These are phyloP conservation scores for Mesoclemmys tuberculata DNA, from an alignment of 2,113 vertebrate genomes.

Conservation along the genomic window DNA sequence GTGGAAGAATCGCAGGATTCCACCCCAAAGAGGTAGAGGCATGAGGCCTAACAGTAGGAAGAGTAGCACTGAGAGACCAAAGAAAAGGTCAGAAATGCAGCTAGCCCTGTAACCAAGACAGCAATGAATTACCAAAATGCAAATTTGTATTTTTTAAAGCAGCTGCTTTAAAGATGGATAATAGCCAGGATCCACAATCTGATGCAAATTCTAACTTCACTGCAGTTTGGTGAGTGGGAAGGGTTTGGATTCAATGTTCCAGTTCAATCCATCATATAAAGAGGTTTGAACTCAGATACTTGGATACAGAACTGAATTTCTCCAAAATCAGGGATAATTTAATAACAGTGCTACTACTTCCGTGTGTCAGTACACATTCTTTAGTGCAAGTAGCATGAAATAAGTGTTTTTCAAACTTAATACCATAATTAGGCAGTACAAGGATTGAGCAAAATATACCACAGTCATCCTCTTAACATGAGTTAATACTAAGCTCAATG, in stretches of 20 bases:
- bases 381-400: neutral
- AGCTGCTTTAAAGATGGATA: neutral
- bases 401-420: neutral
- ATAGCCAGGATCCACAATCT: neutral
- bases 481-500: neutral
- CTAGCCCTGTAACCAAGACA: neutral
- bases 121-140: neutral
- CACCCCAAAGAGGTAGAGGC: no score
- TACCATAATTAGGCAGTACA: neutral
- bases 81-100: no score
- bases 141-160: neutral
- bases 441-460: neutral
- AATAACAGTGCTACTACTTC: neutral
- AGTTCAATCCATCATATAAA: neutral
- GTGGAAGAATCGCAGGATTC: no score
- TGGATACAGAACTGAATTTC: neutral
- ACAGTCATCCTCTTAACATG: neutral
- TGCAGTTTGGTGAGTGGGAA: neutral
- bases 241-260: neutral
- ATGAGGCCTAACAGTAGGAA: no score
- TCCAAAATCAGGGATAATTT: neutral
- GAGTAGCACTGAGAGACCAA: no score
- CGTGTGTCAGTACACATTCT: no score
- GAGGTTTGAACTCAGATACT: neutral
- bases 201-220: neutral